Conservation (phyloP, 2,797 vertebrate species). For the Mormyrus proboscirostris region DNA sequence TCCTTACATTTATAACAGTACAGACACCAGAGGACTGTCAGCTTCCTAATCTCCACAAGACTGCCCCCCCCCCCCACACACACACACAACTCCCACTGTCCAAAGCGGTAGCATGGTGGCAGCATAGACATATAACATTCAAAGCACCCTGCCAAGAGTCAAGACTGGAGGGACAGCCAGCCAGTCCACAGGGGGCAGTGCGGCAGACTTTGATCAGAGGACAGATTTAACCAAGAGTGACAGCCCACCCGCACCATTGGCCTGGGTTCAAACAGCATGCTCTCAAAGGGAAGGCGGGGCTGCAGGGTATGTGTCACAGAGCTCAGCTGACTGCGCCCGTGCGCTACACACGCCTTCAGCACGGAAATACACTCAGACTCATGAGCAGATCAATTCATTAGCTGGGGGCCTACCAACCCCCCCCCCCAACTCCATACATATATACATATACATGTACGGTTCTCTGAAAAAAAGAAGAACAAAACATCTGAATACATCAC, state of each 20-base stretch:
- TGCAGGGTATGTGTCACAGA: constrained; percentile 22
- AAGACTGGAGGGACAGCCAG: constrained; percentile 33
- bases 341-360: not conserved
- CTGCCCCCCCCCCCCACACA: constrained; percentile 11
- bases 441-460: not conserved
- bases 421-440: not conserved
- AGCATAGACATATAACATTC: not conserved
- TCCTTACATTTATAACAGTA: not conserved
- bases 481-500: not conserved
- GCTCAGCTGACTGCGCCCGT: constrained; percentile 14
- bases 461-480: not conserved
- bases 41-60: constrained; percentile 11
- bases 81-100: not conserved
- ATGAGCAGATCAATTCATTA: not conserved
- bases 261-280: constrained; percentile 34
- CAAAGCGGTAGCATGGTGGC: not conserved
- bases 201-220: constrained; percentile 38
- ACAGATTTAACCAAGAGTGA: constrained; percentile 42
- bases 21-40: not conserved
- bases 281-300: constrained; percentile 24
- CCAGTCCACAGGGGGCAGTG: constrained; percentile 8
- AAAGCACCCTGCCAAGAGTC: constrained; percentile 26
- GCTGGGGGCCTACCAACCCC: not conserved
- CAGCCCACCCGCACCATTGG: constrained; percentile 41
- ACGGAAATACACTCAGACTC: not conserved